These are phyloP conservation scores for Ctenopoma multispine DNA, from an alignment of 2,797 vertebrate genomes.

Conservation along the genomic window DNA sequence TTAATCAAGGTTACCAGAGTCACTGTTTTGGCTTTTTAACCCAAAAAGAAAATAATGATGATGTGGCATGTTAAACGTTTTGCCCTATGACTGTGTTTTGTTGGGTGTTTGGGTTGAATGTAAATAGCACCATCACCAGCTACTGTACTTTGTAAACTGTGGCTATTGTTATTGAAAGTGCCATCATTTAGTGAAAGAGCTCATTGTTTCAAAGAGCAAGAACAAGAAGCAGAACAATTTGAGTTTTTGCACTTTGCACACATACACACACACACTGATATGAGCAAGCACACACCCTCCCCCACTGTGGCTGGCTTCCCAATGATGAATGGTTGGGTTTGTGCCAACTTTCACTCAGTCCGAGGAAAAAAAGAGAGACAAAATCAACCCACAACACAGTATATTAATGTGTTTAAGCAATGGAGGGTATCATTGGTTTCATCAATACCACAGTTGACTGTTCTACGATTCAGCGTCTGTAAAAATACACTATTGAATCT, in stretches of 20 bases:
- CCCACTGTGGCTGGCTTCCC: conserved; percentile 5
- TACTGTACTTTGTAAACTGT: neutral
- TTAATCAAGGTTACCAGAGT: too few species aligned
- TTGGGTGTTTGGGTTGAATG: neutral
- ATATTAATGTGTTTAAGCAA: neutral
- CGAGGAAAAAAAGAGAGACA: neutral
- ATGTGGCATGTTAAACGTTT: too few species aligned
- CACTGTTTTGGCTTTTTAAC: too few species aligned
- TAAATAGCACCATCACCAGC: neutral
- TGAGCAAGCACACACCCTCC: neutral
- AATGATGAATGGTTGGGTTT: conserved; percentile 12
- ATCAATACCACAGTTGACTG: conserved; percentile 24
- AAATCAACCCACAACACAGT: neutral
- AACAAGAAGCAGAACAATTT: conserved; percentile 5
- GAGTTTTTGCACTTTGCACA: neutral
- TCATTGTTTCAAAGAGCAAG: conserved; percentile 3
- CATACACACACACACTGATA: neutral
- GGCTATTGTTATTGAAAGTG: neutral
- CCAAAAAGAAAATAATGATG: too few species aligned
- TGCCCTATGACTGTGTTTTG: too few species aligned
- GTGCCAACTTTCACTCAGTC: conserved; percentile 16
- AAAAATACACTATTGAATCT: neutral
- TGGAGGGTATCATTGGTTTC: neutral
- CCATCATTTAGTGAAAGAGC: conserved; percentile 6
- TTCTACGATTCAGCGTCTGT: conserved; percentile 33